These are phyloP conservation scores for Brachionus calyciflorus DNA, from an alignment of 1,140 invertebrate species.

Conservation along the genomic window DNA sequence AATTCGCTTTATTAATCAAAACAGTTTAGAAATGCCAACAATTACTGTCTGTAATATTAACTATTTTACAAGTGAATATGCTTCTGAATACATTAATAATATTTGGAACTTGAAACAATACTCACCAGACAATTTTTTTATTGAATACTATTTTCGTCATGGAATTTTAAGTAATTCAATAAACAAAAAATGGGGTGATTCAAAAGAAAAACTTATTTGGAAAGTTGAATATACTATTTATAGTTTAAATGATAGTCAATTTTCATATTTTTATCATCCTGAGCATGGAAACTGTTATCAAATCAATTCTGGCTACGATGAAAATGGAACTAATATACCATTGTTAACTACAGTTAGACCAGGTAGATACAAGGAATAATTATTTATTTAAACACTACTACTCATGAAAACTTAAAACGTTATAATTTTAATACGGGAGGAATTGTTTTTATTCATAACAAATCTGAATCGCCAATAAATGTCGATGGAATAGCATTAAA, in stretches of 20 bases:
- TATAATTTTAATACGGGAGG: background rate
- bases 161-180: background rate
- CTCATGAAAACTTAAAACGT: background rate
- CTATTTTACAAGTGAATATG: background rate
- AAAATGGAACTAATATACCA: background rate
- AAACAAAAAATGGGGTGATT: background rate
- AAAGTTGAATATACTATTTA: background rate
- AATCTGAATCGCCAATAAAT: background rate
- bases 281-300: constrained; percentile 26
- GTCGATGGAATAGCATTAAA: background rate
- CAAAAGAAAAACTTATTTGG: background rate
- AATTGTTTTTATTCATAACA: background rate
- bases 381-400: background rate
- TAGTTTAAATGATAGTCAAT: background rate
- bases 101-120: background rate
- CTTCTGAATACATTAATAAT: background rate
- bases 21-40: background rate
- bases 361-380: background rate
- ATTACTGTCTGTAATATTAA: constrained; percentile 39
- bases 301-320: background rate
- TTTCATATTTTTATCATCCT: constrained; percentile 23
- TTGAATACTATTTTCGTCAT: background rate
- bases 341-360: too few species aligned
- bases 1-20: background rate
- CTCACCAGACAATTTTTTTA: background rate